Evolutionary conservation across 37 sponge, comb jelly and placozoan genomes (phyloP), one percentile per base, ranked within the genome.

Genomic region (Geodia barretti): DNA sequence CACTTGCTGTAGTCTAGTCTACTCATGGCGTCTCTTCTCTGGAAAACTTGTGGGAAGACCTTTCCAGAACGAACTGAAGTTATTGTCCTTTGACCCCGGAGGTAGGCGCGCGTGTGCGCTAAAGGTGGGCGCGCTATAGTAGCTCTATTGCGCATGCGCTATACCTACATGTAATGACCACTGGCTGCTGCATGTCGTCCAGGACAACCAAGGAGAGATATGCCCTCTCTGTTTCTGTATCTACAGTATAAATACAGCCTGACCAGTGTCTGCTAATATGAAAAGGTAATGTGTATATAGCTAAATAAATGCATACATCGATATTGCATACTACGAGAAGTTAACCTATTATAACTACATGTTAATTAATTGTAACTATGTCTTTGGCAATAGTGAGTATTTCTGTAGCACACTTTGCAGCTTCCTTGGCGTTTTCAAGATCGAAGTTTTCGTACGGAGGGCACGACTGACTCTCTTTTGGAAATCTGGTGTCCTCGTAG

Each of bases 1-100:
- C 98, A 98, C 64, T 98, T 98, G 90, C 98, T 98, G 87, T 98
- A 98, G 83, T 98, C 96, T 40, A 98, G 70, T 81, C 84, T 84
- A 36, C 66, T 81, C 20, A 47, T 47, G 14, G 7, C 54, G 54
- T 7, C 11, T 47, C 54, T 47, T n/a, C n/a, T n/a, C 14, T 47
- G 14, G 54, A 47, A 47, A 47, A 47, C n/a, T n/a, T n/a, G n/a
- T n/a, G n/a, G n/a, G n/a, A n/a, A n/a, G 54, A 47, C 54, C 54
- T 47, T 14, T 47, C 11, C 7, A 47, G 14, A 14, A 14, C 7
- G 54, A 47, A 47, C 54, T 7, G 54, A 47, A n/a, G n/a, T n/a
- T n/a, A n/a, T 7, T 47, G 54, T 47, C 54, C 54, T 47, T 47
- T 47, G 54, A 47, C 7, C 54, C 14, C 14, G 7, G 7, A 47